Evolutionary conservation across 2,888 invertebrate species (phyloP), one percentile per base, ranked within the genome.

Genomic region (Strigamia crassipes): DNA sequence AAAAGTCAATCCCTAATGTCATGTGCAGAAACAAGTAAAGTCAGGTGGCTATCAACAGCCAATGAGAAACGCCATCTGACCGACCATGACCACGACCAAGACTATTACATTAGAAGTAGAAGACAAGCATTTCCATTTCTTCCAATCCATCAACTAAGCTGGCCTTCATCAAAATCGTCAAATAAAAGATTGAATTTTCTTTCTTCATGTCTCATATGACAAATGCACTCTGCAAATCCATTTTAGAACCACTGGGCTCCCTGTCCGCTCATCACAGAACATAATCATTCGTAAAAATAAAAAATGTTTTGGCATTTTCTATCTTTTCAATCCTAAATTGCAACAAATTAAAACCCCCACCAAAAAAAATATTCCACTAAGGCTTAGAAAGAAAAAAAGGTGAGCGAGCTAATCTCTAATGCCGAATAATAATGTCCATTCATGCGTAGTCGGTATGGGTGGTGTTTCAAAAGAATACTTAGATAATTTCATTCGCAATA

Each of bases 401-500:
- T 38, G 38, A 38, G 38, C 18, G 51, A 51, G 15, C 18, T 18
- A 18, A 51, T 15, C 10, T 13, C 12, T 51, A 51, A 51, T 51
- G 51, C 18, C 51, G 21, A 21, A 66, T 66, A 31, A 73, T 15
- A 73, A 56, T 31, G 27, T 31, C n/a, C 73, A 27, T 10, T 13
- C 27, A n/a, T 73, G 73, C 73, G 31, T 13, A 15, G 23, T 27
- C 73, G n/a, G 23, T 27, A n/a, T 73, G 73, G 73, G 27, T 73
- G 73, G 73, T 31, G 73, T 73, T 73, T 27, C 73, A 31, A 73
- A 73, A 27, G 31, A 73, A 31, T 31, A 73, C 73, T 73, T 73
- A 73, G 31, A 73, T 73, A 73, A 73, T 73, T 73, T 73, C 73
- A 31, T 73, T 73, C 73, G 10, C 15, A 73, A 73, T 73, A 73